phyloP scores from a whole-genome alignment of 2,797 vertebrate genomes.

The Zonotrichia albicollis region DNA sequence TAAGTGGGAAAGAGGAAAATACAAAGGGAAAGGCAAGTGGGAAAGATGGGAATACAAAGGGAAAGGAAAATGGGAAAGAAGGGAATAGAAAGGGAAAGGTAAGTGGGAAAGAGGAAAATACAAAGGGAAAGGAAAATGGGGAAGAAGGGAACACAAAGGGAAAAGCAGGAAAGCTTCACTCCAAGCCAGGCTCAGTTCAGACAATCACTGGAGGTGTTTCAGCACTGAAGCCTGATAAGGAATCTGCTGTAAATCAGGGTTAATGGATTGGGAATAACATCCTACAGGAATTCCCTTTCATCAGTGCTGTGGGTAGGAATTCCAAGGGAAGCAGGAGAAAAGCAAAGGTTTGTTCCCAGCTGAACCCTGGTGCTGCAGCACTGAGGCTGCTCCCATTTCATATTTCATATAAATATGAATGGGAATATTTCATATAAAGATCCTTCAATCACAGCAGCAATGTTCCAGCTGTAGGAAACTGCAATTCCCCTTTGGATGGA shows the following conservation, averaged over 20 bases:
- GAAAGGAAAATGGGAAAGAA: not conserved
- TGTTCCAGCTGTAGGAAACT: not conserved
- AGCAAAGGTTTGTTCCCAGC: not conserved
- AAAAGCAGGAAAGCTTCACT: not conserved
- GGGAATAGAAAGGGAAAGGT: no score
- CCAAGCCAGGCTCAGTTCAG: not conserved
- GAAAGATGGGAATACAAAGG: not conserved
- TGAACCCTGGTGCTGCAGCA: not conserved
- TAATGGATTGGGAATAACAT: slow-evolving; percentile 5
- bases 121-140: no score
- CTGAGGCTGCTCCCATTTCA: not conserved
- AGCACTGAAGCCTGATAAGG: not conserved
- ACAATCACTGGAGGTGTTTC: not conserved
- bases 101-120: no score
- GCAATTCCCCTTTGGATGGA: not conserved
- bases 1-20: not conserved
- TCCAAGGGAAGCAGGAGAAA: not conserved
- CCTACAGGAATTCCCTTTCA: not conserved
- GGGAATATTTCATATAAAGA: not conserved
- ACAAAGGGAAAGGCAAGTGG: not conserved
- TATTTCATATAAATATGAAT: not conserved
- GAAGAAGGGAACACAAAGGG: no score
- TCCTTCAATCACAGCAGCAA: not conserved
- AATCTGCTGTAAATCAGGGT: not conserved
- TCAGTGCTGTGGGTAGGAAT: not conserved